Conservation (phyloP, 2,113 vertebrate species). For the Gallinago undulata region DNA sequence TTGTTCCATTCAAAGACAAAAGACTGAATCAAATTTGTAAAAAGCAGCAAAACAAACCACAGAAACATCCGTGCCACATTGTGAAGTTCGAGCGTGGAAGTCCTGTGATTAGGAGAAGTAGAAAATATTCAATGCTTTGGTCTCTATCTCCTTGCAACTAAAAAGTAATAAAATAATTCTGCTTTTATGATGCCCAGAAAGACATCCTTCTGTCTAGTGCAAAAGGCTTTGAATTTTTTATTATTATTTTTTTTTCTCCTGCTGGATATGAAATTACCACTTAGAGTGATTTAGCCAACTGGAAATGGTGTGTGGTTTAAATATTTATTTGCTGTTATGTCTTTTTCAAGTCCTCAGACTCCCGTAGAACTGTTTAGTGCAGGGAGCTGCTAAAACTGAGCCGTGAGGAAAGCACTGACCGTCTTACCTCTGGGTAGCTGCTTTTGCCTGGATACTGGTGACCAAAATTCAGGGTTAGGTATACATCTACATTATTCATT, state of each 20-base stretch:
- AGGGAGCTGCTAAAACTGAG: neutral
- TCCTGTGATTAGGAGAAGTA: neutral
- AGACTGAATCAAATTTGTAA: neutral
- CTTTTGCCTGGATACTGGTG: neutral
- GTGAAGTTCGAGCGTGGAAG: neutral
- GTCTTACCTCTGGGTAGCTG: neutral
- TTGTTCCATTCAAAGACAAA: neutral
- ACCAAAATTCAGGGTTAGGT: neutral
- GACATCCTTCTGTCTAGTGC: neutral
- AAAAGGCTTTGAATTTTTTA: conserved; percentile 17
- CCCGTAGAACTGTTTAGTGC: neutral
- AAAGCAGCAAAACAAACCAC: neutral
- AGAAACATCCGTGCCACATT: neutral
- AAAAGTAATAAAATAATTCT: conserved; percentile 30
- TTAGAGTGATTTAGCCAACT: neutral
- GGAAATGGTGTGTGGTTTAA: neutral
- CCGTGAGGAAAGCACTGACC: neutral
- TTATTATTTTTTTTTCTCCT: conserved; percentile 15
- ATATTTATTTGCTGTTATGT: neutral
- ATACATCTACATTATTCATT: neutral
- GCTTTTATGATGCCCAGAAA: conserved; percentile 19
- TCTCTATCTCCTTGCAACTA: neutral
- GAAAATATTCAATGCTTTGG: neutral
- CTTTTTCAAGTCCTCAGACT: neutral
- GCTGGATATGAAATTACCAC: neutral